Conservation (phyloP, 53 echinoderm and acorn worm species). For the Glandiceps talaboti region DNA sequence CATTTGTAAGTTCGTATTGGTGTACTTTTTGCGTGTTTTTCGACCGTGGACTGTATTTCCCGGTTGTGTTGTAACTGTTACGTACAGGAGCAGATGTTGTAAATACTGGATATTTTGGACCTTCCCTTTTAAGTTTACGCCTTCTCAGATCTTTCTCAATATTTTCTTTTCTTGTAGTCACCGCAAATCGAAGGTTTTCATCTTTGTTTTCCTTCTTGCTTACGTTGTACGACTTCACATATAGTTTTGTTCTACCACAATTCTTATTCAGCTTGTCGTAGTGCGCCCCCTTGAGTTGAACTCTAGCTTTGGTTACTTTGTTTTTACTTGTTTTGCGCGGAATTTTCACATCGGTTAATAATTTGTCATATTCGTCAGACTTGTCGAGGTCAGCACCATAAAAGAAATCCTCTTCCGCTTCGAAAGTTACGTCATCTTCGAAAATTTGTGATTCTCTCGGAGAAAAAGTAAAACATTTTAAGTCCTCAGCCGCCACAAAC, state of each 20-base stretch:
- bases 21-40: not conserved
- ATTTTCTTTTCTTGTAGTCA: conserved; percentile 21
- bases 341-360: too few relatives aligned
- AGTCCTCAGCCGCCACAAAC: conserved; percentile 13
- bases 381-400: conserved; percentile 3
- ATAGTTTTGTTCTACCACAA: not conserved
- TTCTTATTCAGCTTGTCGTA: not conserved
- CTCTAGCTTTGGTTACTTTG: conserved; percentile 8
- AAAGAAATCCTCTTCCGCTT: conserved; percentile 9
- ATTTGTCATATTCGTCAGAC: not conserved
- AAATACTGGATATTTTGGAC: not conserved
- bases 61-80: not conserved
- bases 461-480: conserved; percentile 19
- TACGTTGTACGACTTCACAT: not conserved
- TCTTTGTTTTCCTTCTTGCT: not conserved
- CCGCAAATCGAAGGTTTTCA: not conserved
- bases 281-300: conserved; percentile 20
- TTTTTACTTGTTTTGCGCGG: not conserved
- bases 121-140: not conserved
- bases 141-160: conserved; percentile 7
- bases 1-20: conserved; percentile 1
- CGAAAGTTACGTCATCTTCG: not conserved
- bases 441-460: not conserved
- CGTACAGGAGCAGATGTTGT: not conserved
- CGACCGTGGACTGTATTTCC: not conserved